A percentile compares a stretch with the other conserved stretches of the same genome.
phyloP scores from a whole-genome alignment of 37 sponge, comb jelly and placozoan genomes.

The Halichondria panicea region DNA sequence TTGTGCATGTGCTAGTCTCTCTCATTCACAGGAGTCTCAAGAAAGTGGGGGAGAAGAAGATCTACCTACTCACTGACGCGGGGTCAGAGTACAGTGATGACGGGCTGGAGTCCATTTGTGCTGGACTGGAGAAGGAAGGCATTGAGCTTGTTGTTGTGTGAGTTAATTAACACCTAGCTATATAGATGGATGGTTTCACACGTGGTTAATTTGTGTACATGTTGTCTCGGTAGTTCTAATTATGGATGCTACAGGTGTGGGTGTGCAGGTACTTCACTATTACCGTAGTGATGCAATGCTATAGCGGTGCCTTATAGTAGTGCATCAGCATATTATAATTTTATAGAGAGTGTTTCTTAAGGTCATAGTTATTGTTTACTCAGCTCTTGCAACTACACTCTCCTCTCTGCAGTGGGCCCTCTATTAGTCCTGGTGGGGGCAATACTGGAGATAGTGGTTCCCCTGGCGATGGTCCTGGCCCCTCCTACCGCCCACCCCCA shows the following conservation, averaged over 20 bases:
- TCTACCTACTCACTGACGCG: constrained; percentile 84
- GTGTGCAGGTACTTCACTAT: not conserved
- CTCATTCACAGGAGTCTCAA: constrained; percentile 28
- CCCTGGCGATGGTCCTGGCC: constrained; percentile 31
- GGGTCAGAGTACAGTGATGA: constrained; percentile 80
- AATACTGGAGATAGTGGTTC: constrained; percentile 17
- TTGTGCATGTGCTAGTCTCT: no score
- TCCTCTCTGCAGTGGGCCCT: constrained; percentile 52
- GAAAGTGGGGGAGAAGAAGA: constrained; percentile 70
- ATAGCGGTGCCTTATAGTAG: not conserved
- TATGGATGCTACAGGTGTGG: not conserved
- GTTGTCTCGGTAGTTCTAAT: not conserved
- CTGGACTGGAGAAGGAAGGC: constrained; percentile 53
- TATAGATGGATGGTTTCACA: not conserved
- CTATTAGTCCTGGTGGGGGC: constrained; percentile 16
- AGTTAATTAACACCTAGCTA: constrained; percentile 8
- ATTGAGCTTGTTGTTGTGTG: constrained; percentile 79
- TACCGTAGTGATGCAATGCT: not conserved
- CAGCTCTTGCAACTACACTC: not conserved
- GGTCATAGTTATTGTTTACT: no score
- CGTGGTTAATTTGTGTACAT: not conserved
- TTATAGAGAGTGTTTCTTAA: not conserved
- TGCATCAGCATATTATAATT: not conserved
- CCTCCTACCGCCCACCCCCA: not conserved
- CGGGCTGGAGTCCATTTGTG: constrained; percentile 55